Evolutionary conservation across 2,113 vertebrate species (phyloP).

Genomic region (Acrocephalus arundinaceus): DNA sequence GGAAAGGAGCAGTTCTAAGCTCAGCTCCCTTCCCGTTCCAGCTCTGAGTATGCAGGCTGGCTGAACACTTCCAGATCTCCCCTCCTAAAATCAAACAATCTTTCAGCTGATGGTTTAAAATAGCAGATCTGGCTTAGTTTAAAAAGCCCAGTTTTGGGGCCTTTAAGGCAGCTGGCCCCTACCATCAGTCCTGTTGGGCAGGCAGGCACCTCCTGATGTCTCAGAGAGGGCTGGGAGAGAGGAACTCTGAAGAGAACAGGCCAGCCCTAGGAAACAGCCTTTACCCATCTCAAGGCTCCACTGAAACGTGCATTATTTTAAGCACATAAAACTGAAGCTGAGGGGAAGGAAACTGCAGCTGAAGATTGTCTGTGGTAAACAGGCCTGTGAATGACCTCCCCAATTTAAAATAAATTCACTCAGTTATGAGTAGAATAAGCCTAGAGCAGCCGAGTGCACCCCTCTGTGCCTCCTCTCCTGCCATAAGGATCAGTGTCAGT

Average conservation of each 20-base stretch:
- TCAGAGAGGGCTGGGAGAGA: neutral
- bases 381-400: neutral
- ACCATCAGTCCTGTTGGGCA: neutral
- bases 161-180: neutral
- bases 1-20: neutral
- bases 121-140: neutral
- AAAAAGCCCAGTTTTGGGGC: neutral
- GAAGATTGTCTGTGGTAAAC: neutral
- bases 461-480: neutral
- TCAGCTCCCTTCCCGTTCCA: neutral
- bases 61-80: neutral
- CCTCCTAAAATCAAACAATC: neutral
- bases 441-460: neutral
- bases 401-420: neutral
- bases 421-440: too few species aligned
- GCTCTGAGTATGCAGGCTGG: neutral
- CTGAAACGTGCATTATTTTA: accelerated
- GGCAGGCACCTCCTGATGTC: neutral
- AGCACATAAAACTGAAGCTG: neutral
- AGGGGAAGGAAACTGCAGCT: neutral
- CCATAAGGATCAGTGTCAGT: accelerated
- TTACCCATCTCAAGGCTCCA: neutral
- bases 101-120: neutral
- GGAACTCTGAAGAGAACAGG: neutral
- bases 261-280: neutral